Evolutionary conservation across 2,113 vertebrate genomes (phyloP).

Genomic region (Pseudopipra pipra): DNA sequence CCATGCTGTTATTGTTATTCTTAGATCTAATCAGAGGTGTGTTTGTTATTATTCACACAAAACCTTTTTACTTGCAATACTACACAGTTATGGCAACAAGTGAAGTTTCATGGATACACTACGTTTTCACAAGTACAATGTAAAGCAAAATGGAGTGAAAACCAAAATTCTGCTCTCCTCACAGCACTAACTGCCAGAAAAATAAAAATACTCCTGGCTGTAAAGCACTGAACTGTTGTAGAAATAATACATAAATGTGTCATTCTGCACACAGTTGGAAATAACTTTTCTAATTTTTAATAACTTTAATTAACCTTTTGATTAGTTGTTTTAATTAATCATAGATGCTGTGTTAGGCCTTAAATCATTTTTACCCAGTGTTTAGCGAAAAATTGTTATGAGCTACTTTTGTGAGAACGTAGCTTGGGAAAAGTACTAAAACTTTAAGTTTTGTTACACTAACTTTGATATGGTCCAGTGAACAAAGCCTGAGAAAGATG

Average conservation of each 20-base stretch:
- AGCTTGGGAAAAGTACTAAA: not conserved
- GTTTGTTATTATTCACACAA: not conserved
- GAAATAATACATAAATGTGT: not conserved
- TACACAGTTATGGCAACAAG: not conserved
- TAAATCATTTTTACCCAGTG: not conserved
- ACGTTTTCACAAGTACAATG: accelerated
- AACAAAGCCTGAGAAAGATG: not conserved
- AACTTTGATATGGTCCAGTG: not conserved
- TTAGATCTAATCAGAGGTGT: not conserved
- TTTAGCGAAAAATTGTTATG: not conserved
- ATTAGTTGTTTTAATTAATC: not conserved
- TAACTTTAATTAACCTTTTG: not conserved
- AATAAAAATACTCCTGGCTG: not conserved
- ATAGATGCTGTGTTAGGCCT: not conserved
- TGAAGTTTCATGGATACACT: not conserved
- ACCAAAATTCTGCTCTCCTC: not conserved
- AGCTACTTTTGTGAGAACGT: not conserved
- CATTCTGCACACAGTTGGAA: not conserved
- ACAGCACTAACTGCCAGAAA: not conserved
- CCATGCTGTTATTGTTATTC: not conserved
- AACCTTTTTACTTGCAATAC: not conserved
- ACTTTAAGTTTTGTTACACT: not conserved
- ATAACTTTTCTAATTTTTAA: not conserved
- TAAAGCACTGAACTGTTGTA: not conserved
- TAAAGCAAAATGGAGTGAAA: not conserved